Conservation (phyloP, 2,888 invertebrate species). For the Mycalesis mineus region DNA sequence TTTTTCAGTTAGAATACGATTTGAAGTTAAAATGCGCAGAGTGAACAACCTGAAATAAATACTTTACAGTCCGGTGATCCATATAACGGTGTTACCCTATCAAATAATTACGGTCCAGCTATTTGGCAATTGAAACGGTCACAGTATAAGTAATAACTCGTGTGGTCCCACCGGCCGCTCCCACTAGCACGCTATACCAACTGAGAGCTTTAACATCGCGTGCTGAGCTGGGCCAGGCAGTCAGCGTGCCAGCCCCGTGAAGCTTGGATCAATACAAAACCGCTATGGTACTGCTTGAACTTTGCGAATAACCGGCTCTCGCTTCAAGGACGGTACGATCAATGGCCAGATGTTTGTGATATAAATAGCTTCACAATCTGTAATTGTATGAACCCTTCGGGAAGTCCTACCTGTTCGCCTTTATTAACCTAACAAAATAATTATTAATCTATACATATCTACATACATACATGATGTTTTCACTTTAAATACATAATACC, state of each 20-base stretch:
- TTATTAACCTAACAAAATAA: too few species aligned
- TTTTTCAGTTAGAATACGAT: too few species aligned
- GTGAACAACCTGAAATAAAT: too few species aligned
- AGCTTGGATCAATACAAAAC: constrained; percentile 41
- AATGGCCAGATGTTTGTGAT: constrained; percentile 27
- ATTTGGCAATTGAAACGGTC: constrained; percentile 4
- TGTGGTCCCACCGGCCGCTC: constrained; percentile 40
- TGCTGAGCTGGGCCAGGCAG: constrained; percentile 34
- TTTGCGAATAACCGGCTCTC: constrained; percentile 36
- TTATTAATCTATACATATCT: not conserved
- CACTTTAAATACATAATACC: too few species aligned
- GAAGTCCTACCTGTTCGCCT: not conserved
- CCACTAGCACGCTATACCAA: constrained; percentile 41
- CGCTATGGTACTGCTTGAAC: constrained; percentile 32
- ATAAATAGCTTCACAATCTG: constrained; percentile 14
- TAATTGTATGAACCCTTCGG: not conserved
- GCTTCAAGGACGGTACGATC: constrained; percentile 33
- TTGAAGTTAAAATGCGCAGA: too few species aligned
- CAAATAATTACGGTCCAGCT: constrained; percentile 11
- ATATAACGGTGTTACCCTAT: constrained; percentile 4
- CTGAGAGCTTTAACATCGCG: constrained; percentile 50
- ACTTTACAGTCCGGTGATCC: not conserved
- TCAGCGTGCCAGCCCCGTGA: constrained; percentile 36
- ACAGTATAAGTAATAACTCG: constrained; percentile 24
- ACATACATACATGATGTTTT: too few species aligned